phyloP scores from a whole-genome alignment of 2,888 invertebrate species.

The Trachelus iudaicus region DNA sequence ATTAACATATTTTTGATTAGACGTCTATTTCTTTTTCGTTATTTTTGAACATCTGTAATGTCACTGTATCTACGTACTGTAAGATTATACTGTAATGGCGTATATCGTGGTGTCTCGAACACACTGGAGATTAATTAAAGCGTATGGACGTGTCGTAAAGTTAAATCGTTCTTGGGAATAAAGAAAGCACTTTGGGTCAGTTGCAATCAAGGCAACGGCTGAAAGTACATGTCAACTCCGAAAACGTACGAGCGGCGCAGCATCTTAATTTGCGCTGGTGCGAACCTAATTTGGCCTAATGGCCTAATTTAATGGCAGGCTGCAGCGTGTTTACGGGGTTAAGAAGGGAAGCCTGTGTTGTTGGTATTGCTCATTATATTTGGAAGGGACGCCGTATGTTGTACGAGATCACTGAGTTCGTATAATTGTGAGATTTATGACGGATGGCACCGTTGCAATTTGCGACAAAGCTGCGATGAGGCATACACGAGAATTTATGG shows the following conservation, averaged over 20 bases:
- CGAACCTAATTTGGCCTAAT: conserved; percentile 42
- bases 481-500: conserved; percentile 31
- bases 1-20: neutral
- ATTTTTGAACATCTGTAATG: neutral
- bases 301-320: conserved; percentile 8
- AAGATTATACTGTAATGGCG: neutral
- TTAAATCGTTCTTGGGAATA: neutral
- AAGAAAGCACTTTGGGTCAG: neutral
- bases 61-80: neutral
- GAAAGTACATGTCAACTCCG: neutral
- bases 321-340: neutral
- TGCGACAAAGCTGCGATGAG: conserved; percentile 35
- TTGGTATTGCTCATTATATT: conserved; percentile 42
- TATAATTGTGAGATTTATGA: conserved; percentile 40
- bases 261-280: conserved; percentile 47
- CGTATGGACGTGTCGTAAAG: neutral
- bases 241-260: conserved; percentile 1
- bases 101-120: neutral
- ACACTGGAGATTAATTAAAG: neutral
- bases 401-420: conserved; percentile 19
- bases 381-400: conserved; percentile 22
- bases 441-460: conserved; percentile 12
- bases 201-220: neutral
- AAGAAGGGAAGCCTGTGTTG: conserved; percentile 27
- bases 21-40: neutral